These are phyloP conservation scores for Anoplolepis gracilipes DNA, from an alignment of 1,140 invertebrate species.

Conservation along the genomic window DNA sequence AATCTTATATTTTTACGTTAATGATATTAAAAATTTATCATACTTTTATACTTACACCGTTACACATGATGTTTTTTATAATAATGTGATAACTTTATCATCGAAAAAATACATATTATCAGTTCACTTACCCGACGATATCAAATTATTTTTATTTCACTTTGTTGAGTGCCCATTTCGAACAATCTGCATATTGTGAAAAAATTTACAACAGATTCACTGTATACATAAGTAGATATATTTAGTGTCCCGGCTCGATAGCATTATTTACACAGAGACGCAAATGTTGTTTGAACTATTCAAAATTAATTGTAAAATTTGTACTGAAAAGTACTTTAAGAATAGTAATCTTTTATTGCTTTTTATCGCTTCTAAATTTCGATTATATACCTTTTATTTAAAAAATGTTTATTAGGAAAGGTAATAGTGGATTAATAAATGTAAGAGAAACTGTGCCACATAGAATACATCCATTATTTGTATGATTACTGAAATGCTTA, in stretches of 20 bases:
- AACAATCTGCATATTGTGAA: neutral
- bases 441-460: neutral
- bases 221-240: neutral
- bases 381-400: neutral
- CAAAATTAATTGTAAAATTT: neutral
- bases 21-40: neutral
- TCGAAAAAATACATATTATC: neutral
- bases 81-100: neutral
- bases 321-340: neutral
- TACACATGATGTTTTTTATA: neutral
- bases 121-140: neutral
- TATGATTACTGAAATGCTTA: neutral
- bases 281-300: neutral
- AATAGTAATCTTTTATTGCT: neutral
- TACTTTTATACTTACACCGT: no score
- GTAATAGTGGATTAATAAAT: neutral
- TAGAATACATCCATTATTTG: conserved; percentile 3
- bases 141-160: neutral
- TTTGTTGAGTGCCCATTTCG: neutral
- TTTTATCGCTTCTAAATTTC: neutral
- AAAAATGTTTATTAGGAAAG: neutral
- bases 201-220: neutral
- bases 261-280: neutral
- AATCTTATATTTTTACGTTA: neutral
- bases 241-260: neutral